Evolutionary conservation across 1,140 invertebrate genomes (phyloP), one percentile per base, ranked within the genome.

Genomic region (Parasteatoda tepidariorum): DNA sequence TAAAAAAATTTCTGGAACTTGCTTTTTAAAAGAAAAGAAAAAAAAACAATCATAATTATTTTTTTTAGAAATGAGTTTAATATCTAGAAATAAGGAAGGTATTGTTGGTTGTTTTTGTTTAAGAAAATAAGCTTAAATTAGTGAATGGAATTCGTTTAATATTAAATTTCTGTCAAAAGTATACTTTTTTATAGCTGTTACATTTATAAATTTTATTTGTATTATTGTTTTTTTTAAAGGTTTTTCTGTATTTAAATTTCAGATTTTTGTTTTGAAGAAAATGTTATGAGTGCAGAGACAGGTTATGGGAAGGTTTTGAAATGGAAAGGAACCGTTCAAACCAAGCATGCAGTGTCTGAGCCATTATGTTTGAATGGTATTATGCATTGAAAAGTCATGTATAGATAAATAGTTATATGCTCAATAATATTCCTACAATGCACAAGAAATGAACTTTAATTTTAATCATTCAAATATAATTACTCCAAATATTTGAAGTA

Each of bases 321-420:
- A 9, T 73, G 70, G 70, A 30, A 55, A 31, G 28, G 33, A 33
- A 22, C 41, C 33, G 11, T 33, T 7, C 70, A 73, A 18, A 73
- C 70, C 7, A 73, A 73, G 57, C 26, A n/a, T 22, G 70, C 70
- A 55, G n/a, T 57, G 31, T 73, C 70, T 30, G 70, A 73, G 57
- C 70, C 70, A 18, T 28, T 73, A 48, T 73, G 70, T 22, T 33
- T 73, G 18, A 59, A 73, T 59, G 70, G 70, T 73, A 73, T 28
- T 31, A 66, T 64, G 13, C 11, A 13, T 61, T 30, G n/a, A 24
- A 61, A 13, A 13, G 38, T 48, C 4, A 48, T 48, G 38, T 48
- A 13, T 48, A 48, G 18, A 48, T 48, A 4, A 13, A 13, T 48
- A 48, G 9, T 2, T 48, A 9, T 13, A 48, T 48, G 18, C 1